Base-by-base conservation (phyloP, 1,140 invertebrate genomes). In the Drosophila bipectinata region DNA sequence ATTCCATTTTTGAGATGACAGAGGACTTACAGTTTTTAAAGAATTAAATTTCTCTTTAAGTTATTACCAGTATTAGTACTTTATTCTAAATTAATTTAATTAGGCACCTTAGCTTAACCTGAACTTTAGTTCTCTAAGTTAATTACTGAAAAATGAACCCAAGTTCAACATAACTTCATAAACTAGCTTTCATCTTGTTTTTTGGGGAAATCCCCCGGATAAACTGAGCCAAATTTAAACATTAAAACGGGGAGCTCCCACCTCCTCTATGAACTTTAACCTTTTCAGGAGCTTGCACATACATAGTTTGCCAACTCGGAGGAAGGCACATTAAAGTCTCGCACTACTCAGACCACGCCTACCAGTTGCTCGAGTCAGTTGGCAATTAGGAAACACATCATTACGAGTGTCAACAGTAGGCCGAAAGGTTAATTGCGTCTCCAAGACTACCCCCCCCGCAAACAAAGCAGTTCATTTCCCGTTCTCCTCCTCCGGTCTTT, bases 381-480 rank as follows among this genome's bases (percentile, higher is more conserved):
- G 63, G 67, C 81, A 84, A 84, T 84, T 84, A 84, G 81, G 77
- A 73, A 85, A 77, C 81, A 87, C 82, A 73, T 85, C 82, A 85
- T 85, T 85, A 85, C 78, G 69, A 76, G 69, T 87, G 81, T 81
- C 81, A 85, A 87, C 81, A 87, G 72, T 68, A 58, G 60, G 24
- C 71, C 77, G 75, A 87, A 85, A 78, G 82, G 81, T 87, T 85
- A 85, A 87, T 85, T 85, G 74, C 44, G 62, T 37, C 64, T 74
- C 61, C 55, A 78, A 83, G 60, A 68, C 49, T 56, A 68, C 49
- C 52, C 28, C 28, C 49, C 41, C 30, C 18, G 56, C 45, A 67
- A 67, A 68, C 66, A 67, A 69, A 69, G 66, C 30, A 32, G 41
- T 48, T n/a, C 55, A 57, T 10, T 68, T 57, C 18, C 32, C 8